A percentile compares a stretch with the other conserved stretches of the same genome.
Evolutionary conservation across 2,113 vertebrate genomes (phyloP).

Genomic region (Todiramphus chloris): DNA sequence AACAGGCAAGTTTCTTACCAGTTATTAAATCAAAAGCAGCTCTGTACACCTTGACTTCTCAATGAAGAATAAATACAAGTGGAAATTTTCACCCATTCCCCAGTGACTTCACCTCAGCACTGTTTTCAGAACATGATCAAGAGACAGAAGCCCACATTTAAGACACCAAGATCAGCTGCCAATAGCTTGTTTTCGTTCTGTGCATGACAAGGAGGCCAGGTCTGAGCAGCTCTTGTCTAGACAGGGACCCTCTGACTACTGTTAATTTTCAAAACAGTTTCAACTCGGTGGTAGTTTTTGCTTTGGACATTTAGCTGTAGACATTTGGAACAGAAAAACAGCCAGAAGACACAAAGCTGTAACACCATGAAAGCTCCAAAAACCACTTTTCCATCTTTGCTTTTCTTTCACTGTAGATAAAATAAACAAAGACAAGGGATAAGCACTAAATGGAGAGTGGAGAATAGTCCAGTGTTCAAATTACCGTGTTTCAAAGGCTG

Average conservation of each 20-base stretch:
- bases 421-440: not conserved
- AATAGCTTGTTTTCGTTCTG: not conserved
- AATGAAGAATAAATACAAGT: not conserved
- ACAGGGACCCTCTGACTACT: not conserved
- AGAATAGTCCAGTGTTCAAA: not conserved
- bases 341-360: not conserved
- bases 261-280: not conserved
- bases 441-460: not conserved
- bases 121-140: not conserved
- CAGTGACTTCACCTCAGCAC: not conserved
- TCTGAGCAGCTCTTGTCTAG: not conserved
- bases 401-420: not conserved
- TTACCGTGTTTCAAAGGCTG: not conserved
- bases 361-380: not conserved
- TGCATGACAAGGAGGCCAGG: not conserved
- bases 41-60: not conserved
- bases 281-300: not conserved
- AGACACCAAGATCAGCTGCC: accelerated
- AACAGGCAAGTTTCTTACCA: not conserved
- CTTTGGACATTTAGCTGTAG: not conserved
- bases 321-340: not conserved
- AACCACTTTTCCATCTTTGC: not conserved
- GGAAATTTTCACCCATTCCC: not conserved
- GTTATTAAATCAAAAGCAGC: not conserved
- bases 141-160: not conserved